Conservation (phyloP, 1,140 invertebrate species). For the Ostrea edulis region DNA sequence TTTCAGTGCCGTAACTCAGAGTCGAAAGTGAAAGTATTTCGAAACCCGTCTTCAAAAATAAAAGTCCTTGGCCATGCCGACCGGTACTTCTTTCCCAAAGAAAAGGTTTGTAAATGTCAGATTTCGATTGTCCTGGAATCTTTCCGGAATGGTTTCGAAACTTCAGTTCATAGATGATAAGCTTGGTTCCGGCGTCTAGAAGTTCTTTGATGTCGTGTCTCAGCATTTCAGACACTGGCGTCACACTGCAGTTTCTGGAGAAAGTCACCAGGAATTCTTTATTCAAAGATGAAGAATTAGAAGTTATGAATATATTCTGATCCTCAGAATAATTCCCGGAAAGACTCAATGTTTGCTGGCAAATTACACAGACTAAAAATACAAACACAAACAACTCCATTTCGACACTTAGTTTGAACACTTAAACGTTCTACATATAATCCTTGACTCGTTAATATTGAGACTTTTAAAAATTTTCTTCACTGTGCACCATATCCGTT, state of each 20-base stretch:
- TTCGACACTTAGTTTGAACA: not conserved
- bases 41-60: conserved; percentile 67
- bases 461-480: not conserved
- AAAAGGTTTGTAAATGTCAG: conserved; percentile 4
- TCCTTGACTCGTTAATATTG: not conserved
- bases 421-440: not conserved
- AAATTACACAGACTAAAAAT: not conserved
- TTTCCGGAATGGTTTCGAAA: conserved; percentile 15
- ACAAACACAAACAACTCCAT: not conserved
- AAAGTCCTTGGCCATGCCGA: conserved; percentile 62
- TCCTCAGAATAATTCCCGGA: not conserved
- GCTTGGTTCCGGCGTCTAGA: conserved; percentile 13
- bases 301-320: not conserved
- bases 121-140: not conserved
- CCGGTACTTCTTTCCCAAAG: conserved; percentile 57
- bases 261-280: not conserved
- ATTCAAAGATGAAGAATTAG: not conserved
- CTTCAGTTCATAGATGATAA: not conserved
- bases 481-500: not conserved
- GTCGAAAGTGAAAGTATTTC: conserved; percentile 63
- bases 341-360: not conserved
- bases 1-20: conserved; percentile 47
- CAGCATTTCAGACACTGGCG: not conserved
- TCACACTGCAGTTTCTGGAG: not conserved
- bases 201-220: conserved; percentile 16